These are phyloP conservation scores for Luehdorfia chinensis DNA, from an alignment of 1,140 invertebrate genomes.

Conservation along the genomic window DNA sequence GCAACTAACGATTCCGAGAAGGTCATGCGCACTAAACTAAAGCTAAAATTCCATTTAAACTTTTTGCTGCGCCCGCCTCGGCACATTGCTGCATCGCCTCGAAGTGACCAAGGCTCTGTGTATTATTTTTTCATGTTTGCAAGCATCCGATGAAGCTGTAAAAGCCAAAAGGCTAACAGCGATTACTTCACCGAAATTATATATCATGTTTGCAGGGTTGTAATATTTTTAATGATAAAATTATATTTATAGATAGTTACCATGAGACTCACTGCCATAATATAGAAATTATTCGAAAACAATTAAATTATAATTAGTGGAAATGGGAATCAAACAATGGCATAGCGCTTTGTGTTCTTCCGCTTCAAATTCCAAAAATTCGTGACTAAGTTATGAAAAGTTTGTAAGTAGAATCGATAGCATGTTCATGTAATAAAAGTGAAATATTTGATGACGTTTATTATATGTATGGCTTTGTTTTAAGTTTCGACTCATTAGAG, in stretches of 20 bases:
- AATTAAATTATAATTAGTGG: no score
- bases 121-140: constrained; percentile 29
- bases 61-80: constrained; percentile 45
- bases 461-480: no score
- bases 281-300: no score
- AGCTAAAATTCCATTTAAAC: constrained; percentile 62
- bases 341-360: background rate
- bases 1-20: constrained; percentile 64
- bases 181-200: no score
- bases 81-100: constrained; percentile 27
- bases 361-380: constrained; percentile 1
- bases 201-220: constrained; percentile 28
- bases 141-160: no score
- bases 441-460: no score
- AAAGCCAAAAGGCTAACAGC: no score
- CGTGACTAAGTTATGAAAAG: constrained; percentile 4
- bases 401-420: constrained; percentile 3
- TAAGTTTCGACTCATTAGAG: no score
- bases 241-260: no score
- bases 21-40: constrained; percentile 64
- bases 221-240: no score
- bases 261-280: no score
- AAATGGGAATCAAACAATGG: background rate
- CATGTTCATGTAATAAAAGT: constrained; percentile 1
- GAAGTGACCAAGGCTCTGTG: constrained; percentile 35